Base-by-base conservation (phyloP, 2,113 vertebrate species). In the Cottus gobio region DNA sequence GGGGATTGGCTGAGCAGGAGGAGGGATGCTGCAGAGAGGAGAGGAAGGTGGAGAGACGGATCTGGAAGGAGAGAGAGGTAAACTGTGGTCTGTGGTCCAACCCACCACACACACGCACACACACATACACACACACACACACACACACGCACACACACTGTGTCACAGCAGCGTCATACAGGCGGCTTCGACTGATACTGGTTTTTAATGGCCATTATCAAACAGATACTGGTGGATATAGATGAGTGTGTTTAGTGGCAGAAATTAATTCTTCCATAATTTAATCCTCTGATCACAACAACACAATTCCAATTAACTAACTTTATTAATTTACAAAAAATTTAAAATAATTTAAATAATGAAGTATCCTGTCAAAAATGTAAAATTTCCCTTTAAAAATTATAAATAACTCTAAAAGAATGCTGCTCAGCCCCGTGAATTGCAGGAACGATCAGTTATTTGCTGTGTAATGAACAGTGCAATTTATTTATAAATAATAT, bases 1-100 rank as follows among this genome's bases (percentile, higher is more conserved):
- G 92, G 85, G 84, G 88, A 94, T 96, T 95, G 94, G 96, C 69
- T 93, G 93, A 94, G 92, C 80, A 31, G 46, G 78, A 89, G 78
- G 83, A 88, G 69, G 79, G 88, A 87, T 91, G 86, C 79, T 81
- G 84, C 75, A 77, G 84, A 75, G 85, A 80, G 80, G 71, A 79
- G 80, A 80, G 65, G 72, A 69, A 70, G 67, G 75, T 42, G 78
- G 69, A 84, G 75, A 77, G 78, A 83, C 71, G 79, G 82, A 82
- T 86, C 82, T 89, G 72, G 79, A 87, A 89, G 80, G 73, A 78
- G 85, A 75, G 80, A 75, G 74, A 57, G 70, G 69, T 61, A n/a
- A 36, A 24, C 15, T 57, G 66, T 37, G 64, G 52, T 31, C 4
- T n/a, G 31, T 56, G 72, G 66, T 31, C 30, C 44, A 20, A 7